Evolutionary conservation across 1,140 invertebrate genomes (phyloP), one percentile per base, ranked within the genome.

Genomic region (Drosophila navojoa): DNA sequence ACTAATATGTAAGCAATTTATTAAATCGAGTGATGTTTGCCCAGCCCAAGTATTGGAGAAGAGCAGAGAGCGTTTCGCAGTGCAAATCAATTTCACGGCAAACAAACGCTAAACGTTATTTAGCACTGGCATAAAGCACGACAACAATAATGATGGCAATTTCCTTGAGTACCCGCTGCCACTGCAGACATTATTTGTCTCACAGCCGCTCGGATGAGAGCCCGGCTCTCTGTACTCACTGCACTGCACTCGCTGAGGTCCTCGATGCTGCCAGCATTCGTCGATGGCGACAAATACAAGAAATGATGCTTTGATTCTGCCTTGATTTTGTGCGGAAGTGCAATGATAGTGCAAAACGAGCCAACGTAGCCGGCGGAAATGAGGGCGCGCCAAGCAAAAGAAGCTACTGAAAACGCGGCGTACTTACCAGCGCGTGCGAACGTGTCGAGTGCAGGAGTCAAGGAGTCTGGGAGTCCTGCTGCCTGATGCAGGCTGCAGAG

Each of bases 101-200:
- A 87, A 79, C 84, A 87, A 87, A 87, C 84, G 81, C 77, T 89
- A 89, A 87, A 89, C 76, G 69, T 80, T 89, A 84, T 79, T 89
- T 87, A 87, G 79, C 79, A 81, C 77, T 87, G 89, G 79, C 79
- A 81, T 75, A 90, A 74, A 78, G 75, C 64, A 76, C 79, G 71
- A 86, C 76, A 68, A 71, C 58, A 70, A 80, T 90, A 90, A 90
- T 90, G 87, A 90, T 86, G 86, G 86, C 86, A 90, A 90, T 90
- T 90, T 90, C 87, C 87, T 86, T 78, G 79, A 90, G 87, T 86
- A 86, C 74, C 81, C 72, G 53, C 49, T 52, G 68, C 69, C 64
- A 61, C 63, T 49, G 52, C 45, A 22, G 11, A 15, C 5, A 19
- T 25, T 25, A 53, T 53, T 53, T 55, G 22, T 52, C 47, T 35